Base-by-base conservation (phyloP, 2,113 vertebrate genomes). In the Prolemur simus region DNA sequence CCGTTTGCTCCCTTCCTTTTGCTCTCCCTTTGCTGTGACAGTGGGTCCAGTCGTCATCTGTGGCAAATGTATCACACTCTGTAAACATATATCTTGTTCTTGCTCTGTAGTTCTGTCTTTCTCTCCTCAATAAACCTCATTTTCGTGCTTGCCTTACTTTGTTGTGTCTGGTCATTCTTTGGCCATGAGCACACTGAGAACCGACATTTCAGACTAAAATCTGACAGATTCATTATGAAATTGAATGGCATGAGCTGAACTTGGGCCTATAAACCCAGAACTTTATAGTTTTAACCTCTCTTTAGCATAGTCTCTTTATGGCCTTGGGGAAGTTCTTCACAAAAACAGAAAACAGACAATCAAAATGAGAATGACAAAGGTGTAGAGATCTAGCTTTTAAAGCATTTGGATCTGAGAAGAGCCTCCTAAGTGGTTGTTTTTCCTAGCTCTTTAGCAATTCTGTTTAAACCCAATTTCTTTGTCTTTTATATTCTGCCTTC, bases 401-500 rank as follows among this genome's bases (percentile, higher is more conserved):
- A 94, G 81, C 95, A 63, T 92, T 88, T 85, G 90, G 96, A 97
- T 96, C 76, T 47, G 89, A 95, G 92, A 96, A 96, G 92, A 91
- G 96, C 92, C 58, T 95, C 81, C n/a, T 96, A 90, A 97, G 96
- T 94, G 97, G 80, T 68, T 97, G 66, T 95, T 97, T 96, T 94
- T 86, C 73, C 68, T 78, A 56, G 63, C 91, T 97, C 91, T 94
- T 93, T 58, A 97, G 92, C 76, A 86, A 96, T 97, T 97, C 97
- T 96, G 94, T 96, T 98, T 95, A 98, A 98, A 95, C 84, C 78
- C 87, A 90, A 69, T 98, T 98, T 97, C 95, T 98, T 95, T 97
- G 97, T 98, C 97, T 95, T 98, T 97, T 98, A 97, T 96, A 76
- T 89, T 94, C 87, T 98, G 96, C 78, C 77, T 92, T 98, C 89